Conservation (phyloP, 2,797 vertebrate species). For the Gallinago stenura region DNA sequence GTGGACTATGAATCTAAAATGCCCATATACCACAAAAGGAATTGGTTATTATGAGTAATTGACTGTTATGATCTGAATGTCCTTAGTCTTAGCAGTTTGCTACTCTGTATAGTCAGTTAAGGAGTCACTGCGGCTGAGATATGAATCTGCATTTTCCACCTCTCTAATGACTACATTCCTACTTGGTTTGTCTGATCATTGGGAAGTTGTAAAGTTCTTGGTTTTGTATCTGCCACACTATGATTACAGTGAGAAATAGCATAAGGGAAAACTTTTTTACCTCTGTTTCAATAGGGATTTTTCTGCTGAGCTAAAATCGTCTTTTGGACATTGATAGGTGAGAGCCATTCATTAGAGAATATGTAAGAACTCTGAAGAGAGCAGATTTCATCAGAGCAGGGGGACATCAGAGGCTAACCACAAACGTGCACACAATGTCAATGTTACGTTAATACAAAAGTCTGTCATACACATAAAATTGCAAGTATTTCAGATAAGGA, state of each 20-base stretch:
- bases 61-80: not conserved
- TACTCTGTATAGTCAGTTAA: not conserved
- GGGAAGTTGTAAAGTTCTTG: not conserved
- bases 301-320: not conserved
- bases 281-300: not conserved
- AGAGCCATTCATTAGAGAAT: not conserved
- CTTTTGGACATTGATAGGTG: not conserved
- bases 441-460: not conserved
- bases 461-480: not conserved
- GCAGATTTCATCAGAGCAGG: not conserved
- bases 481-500: not conserved
- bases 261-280: not conserved
- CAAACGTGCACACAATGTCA: not conserved
- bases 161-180: not conserved
- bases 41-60: not conserved
- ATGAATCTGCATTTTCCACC: not conserved
- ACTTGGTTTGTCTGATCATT: not conserved
- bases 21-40: not conserved
- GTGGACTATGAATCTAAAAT: not conserved
- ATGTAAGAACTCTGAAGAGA: not conserved
- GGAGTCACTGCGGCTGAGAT: not conserved
- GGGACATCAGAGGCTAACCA: not conserved
- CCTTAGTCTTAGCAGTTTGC: not conserved
- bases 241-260: not conserved
- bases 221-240: not conserved